Evolutionary conservation across 1,140 invertebrate genomes (phyloP).

Genomic region (Solenopsis invicta): DNA sequence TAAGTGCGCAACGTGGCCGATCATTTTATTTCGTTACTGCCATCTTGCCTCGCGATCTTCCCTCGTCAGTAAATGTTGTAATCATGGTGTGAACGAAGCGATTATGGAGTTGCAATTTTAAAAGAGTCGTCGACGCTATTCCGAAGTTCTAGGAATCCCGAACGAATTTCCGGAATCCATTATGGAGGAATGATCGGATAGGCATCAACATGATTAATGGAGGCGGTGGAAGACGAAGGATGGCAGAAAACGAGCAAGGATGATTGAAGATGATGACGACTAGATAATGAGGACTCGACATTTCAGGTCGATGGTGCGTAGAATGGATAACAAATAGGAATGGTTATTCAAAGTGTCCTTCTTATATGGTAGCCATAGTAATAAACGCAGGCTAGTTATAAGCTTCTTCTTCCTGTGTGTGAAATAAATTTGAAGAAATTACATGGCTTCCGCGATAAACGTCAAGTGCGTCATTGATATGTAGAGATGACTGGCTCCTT

Average conservation of each 20-base stretch:
- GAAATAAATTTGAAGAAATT: conserved; percentile 32
- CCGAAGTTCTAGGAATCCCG: conserved; percentile 13
- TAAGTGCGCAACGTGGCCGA: not conserved
- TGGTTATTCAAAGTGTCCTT: conserved; percentile 35
- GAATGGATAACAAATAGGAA: conserved; percentile 41
- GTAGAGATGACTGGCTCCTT: not conserved
- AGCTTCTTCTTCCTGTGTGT: not conserved
- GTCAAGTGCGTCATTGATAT: not conserved
- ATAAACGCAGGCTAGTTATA: conserved; percentile 29
- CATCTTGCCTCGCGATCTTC: conserved; percentile 22
- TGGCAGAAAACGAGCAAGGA: conserved; percentile 41
- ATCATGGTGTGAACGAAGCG: conserved; percentile 50
- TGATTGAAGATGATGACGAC: conserved; percentile 62
- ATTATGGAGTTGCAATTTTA: conserved; percentile 28
- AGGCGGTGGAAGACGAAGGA: conserved; percentile 27
- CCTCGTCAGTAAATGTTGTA: conserved; percentile 30
- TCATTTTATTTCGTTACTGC: conserved; percentile 47
- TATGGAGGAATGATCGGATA: conserved; percentile 43
- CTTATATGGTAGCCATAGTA: conserved; percentile 11
- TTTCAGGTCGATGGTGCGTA: conserved; percentile 45
- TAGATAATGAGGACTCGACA: conserved; percentile 52
- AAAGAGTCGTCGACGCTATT: conserved; percentile 21
- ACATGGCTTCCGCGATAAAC: conserved; percentile 23
- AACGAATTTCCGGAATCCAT: conserved; percentile 43
- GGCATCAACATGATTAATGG: conserved; percentile 49